phyloP scores from a whole-genome alignment of 2,888 invertebrate species.

The Scaptomyza flava region DNA sequence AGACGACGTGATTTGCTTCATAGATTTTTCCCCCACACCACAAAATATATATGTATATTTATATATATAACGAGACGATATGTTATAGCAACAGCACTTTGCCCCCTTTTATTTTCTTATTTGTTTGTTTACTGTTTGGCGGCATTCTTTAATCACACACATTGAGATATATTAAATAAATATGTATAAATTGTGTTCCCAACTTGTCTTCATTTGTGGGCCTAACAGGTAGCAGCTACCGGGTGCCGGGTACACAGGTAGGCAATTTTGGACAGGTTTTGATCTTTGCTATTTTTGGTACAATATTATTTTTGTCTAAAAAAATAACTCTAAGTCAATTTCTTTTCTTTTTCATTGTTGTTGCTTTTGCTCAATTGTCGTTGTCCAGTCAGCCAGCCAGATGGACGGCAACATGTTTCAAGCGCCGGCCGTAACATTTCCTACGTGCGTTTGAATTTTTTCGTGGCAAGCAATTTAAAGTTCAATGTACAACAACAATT shows the following conservation, averaged over 20 bases:
- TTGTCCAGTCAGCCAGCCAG: neutral
- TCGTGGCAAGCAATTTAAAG: conserved; percentile 58
- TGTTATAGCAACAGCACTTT: conserved; percentile 2
- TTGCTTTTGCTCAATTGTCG: conserved; percentile 38
- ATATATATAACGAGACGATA: conserved; percentile 17
- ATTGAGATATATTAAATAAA: conserved; percentile 11
- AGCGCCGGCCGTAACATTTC: conserved; percentile 34
- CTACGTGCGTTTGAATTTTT: conserved; percentile 47
- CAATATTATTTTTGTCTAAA: too few relatives aligned
- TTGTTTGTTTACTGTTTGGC: conserved; percentile 23
- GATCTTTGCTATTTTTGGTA: too few relatives aligned
- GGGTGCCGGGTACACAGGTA: conserved; percentile 14
- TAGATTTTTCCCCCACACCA: conserved; percentile 27
- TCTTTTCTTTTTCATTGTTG: conserved; percentile 28
- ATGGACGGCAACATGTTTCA: conserved; percentile 42
- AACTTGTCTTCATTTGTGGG: neutral
- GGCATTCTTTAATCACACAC: conserved; percentile 58
- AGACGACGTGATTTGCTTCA: too few relatives aligned
- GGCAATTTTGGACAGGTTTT: neutral
- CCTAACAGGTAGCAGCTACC: neutral
- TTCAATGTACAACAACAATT: conserved; percentile 66
- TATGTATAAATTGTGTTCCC: neutral
- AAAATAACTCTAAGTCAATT: conserved; percentile 40
- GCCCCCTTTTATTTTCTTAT: neutral
- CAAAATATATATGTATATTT: neutral